A percentile compares a stretch with the other conserved stretches of the same genome.
Evolutionary conservation across 2,797 vertebrate species (phyloP).

Genomic region (Vultur gryphus): DNA sequence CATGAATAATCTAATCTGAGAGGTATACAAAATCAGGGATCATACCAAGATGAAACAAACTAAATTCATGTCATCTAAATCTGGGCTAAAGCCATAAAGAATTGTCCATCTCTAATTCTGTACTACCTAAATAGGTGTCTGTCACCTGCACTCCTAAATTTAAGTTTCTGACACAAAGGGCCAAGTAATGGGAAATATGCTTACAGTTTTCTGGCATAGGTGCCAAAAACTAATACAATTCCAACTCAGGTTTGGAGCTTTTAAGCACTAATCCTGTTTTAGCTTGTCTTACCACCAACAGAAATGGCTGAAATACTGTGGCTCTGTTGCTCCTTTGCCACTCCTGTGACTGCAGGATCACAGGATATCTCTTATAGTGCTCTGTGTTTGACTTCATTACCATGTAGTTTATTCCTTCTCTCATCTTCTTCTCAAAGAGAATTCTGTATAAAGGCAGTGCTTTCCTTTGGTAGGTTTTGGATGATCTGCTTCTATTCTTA

Average conservation of each 20-base stretch:
- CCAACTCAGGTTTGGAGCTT: neutral
- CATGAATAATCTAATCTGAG: neutral
- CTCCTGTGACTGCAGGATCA: neutral
- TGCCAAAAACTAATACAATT: neutral
- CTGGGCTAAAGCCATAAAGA: neutral
- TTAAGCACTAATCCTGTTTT: neutral
- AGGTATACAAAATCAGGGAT: neutral
- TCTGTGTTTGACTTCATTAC: neutral
- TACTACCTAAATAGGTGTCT: neutral
- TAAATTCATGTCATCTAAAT: neutral
- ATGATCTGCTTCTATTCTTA: neutral
- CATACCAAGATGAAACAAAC: neutral
- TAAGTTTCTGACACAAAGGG: neutral
- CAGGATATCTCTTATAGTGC: neutral
- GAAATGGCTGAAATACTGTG: neutral
- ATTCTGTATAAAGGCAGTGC: neutral
- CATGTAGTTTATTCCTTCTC: neutral
- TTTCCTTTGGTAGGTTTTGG: neutral
- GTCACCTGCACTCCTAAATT: neutral
- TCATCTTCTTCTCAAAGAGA: neutral
- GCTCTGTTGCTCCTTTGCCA: neutral
- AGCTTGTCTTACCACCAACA: neutral
- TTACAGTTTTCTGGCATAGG: neutral
- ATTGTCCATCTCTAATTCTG: neutral
- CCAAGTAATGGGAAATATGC: neutral